Conservation (phyloP, 1,140 invertebrate genomes). For the Sycophila sp. region DNA sequence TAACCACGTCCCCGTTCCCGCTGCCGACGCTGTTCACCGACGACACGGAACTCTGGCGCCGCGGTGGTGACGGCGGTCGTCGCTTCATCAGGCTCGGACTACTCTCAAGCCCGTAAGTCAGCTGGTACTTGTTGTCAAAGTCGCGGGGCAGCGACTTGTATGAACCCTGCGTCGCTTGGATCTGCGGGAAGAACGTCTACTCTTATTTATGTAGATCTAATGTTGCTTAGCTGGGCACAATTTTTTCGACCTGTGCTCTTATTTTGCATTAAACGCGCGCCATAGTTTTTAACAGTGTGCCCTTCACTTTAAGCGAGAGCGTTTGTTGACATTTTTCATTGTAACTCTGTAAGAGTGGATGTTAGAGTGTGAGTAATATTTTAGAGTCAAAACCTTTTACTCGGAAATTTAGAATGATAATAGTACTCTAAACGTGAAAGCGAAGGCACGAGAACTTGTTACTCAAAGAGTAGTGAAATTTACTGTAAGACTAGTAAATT, state of each 20-base stretch:
- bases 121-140: slow-evolving; percentile 65
- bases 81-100: slow-evolving; percentile 62
- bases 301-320: too few species aligned
- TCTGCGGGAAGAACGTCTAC: slow-evolving; percentile 44
- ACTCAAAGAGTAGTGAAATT: too few species aligned
- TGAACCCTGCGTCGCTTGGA: slow-evolving; percentile 56
- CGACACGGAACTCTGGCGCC: slow-evolving; percentile 71
- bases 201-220: slow-evolving; percentile 7
- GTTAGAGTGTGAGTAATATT: too few species aligned
- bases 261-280: too few species aligned
- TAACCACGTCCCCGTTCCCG: slow-evolving; percentile 58
- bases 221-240: not conserved
- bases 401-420: too few species aligned
- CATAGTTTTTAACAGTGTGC: too few species aligned
- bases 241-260: not conserved
- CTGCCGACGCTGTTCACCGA: slow-evolving; percentile 45
- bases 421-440: too few species aligned
- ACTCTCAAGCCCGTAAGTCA: slow-evolving; percentile 62
- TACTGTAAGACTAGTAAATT: too few species aligned
- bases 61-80: slow-evolving; percentile 85
- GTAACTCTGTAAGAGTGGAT: too few species aligned
- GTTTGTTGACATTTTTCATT: too few species aligned
- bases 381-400: too few species aligned
- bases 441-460: too few species aligned
- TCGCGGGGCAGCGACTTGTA: slow-evolving; percentile 64